Base-by-base conservation (phyloP, 2,888 invertebrate species). In the Latrodectus hesperus region DNA sequence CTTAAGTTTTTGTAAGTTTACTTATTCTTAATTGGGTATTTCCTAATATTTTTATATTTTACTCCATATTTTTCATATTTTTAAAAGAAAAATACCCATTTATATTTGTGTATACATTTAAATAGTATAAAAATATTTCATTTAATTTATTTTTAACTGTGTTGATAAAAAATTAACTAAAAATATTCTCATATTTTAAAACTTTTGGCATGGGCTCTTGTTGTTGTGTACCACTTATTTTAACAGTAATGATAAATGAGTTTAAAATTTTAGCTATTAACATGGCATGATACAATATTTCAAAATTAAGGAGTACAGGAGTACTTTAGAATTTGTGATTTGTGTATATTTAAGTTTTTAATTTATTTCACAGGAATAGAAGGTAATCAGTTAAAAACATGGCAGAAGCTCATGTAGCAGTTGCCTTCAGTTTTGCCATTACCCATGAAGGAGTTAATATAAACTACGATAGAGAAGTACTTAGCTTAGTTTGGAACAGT, bases 381-480 rank as follows among this genome's bases (percentile, higher is more conserved):
- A 82, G 74, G 55, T 55, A 74, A 67, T 9, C 55, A 65, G 53
- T 52, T 22, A 8, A n/a, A 68, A 67, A 71, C 89, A 99, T 99
- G 99, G 99, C 99, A 91, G 99, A 99, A 96, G 99, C 99, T 90
- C 99, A 99, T 94, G 96, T 97, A 90, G 99, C 99, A 83, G 99
- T 99, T 89, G 99, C 98, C 89, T 99, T 99, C 93, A 97, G 98
- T 82, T 99, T 99, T 93, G 95, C 97, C 77, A 97, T 99, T 91
- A 98, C 99, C 89, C 99, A 99, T 92, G 99, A 99, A 92, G 99
- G 99, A 90, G 97, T 99, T 94, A 97, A 98, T 92, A 97, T 99
- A 80, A 97, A 99, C 93, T 98, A 99, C 92, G 99, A 99, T 92
- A 95, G 97, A 87, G 99, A 99, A 93, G 98, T 99, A 10, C 94